Evolutionary conservation across 2,888 invertebrate species (phyloP), one percentile per base, ranked within the genome.

Genomic region (Syrphus vitripennis): DNA sequence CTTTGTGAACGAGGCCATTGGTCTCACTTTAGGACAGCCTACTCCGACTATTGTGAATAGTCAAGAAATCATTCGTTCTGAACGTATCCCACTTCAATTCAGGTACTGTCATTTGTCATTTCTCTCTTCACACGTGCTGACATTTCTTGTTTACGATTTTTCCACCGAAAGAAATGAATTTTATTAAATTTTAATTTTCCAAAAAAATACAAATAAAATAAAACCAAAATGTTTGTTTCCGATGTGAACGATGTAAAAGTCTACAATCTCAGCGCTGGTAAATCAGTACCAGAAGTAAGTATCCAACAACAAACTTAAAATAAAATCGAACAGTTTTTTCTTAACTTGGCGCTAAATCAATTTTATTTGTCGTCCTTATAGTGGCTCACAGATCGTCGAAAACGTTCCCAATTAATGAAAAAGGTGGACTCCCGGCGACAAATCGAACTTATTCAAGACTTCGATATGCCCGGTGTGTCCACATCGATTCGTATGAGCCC

Each of bases 371-470:
- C 14, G 2, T 12, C 14, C 21, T 2, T 12, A 1, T 6, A 97
- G 97, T 98, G 98, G 98, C 93, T 98, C 71, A 95, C 97, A 3
- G 97, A 97, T 90, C 94, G 96, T 89, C 97, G 97, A 92, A 95
- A 96, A 90, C 94, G 97, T 88, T 95, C 95, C 7, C 93, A 98
- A 84, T 93, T 97, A 69, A 97, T 97, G 92, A 97, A 97, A 92
- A 96, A 98, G 95, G 95, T 96, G 45, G 98, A 98, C 91, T 94
- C 99, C 61, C 94, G 98, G 88, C 94, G 97, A 88, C 94, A 98
- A 90, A 98, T 99, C 89, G 98, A 99, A 93, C 95, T 99, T 50
- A 97, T 99, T 88, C 99, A 99, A 93, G 99, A 99, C 91, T 99
- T 99, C 94, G 98, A 98, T 89, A 99, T 99, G 99, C 99, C 99